phyloP scores from a whole-genome alignment of 2,888 invertebrate species.

The Drosophila atroscutellata region DNA sequence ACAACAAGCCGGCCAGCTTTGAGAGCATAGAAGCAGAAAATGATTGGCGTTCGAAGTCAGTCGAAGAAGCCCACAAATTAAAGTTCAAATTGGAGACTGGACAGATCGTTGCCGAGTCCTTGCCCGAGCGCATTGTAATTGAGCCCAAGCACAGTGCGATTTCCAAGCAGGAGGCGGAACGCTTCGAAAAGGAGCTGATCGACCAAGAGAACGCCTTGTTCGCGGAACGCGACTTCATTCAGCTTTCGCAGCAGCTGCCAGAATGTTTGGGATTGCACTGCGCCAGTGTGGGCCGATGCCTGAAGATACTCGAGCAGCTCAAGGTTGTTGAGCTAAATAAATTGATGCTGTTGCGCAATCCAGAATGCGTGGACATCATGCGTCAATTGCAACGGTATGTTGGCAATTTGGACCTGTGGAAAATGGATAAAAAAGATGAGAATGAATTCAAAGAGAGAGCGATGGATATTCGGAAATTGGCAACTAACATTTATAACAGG shows the following conservation, averaged over 20 bases:
- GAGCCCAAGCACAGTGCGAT: conserved; percentile 85
- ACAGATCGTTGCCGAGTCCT: conserved; percentile 87
- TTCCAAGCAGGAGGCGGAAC: conserved; percentile 75
- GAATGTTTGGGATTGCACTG: conserved; percentile 83
- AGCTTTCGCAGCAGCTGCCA: conserved; percentile 79
- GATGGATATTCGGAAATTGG: conserved; percentile 89
- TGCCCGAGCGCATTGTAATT: conserved; percentile 87
- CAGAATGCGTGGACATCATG: conserved; percentile 91
- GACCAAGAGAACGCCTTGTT: conserved; percentile 81
- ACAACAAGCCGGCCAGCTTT: conserved; percentile 87
- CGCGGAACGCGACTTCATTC: conserved; percentile 81
- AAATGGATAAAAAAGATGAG: conserved; percentile 87
- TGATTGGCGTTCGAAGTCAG: conserved; percentile 89
- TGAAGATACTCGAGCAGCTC: conserved; percentile 89
- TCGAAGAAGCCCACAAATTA: conserved; percentile 87
- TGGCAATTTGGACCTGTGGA: conserved; percentile 92
- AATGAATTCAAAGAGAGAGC: conserved; percentile 89
- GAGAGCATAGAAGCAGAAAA: conserved; percentile 87
- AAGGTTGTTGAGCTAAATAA: conserved; percentile 86
- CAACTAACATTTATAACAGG: conserved; percentile 86
- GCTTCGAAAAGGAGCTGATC: conserved; percentile 80
- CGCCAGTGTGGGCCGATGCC: conserved; percentile 90
- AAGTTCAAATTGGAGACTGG: conserved; percentile 88
- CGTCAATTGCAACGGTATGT: conserved; percentile 91
- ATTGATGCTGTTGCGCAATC: conserved; percentile 92